Evolutionary conservation across 2,888 invertebrate genomes (phyloP).

Genomic region (Cataglyphis albicans): DNA sequence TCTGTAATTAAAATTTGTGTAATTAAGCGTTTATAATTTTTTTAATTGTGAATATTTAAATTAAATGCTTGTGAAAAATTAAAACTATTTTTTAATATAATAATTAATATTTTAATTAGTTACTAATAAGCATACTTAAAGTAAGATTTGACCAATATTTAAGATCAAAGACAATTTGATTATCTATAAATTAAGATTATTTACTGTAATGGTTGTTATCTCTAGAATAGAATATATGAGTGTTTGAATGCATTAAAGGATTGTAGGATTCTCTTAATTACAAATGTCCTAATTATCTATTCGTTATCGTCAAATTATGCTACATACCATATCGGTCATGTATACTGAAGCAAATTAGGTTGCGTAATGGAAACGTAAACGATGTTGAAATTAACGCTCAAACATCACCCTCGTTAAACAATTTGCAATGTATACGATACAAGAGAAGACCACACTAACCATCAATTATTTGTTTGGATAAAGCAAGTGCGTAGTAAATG

Average conservation of each 20-base stretch:
- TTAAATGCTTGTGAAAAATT: neutral
- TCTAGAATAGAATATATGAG: neutral
- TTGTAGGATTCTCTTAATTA: neutral
- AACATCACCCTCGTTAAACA: conserved; percentile 6
- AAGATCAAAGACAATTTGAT: neutral
- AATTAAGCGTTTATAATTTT: too few relatives aligned
- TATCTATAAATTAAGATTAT: neutral
- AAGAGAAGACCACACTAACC: conserved; percentile 11
- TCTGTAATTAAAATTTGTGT: too few relatives aligned
- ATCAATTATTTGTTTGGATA: neutral
- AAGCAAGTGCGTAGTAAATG: conserved; percentile 15
- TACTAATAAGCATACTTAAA: neutral
- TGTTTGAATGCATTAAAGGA: neutral
- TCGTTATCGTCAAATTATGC: neutral
- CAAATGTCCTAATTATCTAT: neutral
- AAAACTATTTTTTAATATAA: neutral
- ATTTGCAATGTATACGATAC: neutral
- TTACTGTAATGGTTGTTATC: neutral
- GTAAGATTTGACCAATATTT: neutral
- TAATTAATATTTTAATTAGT: neutral
- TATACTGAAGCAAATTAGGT: conserved; percentile 23
- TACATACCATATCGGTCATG: neutral
- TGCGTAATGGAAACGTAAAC: conserved; percentile 15
- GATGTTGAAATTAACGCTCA: conserved; percentile 40
- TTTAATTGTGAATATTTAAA: neutral